Evolutionary conservation across 2,113 vertebrate genomes (phyloP), one percentile per base, ranked within the genome.

Genomic region (Phalacrocorax aristotelis): DNA sequence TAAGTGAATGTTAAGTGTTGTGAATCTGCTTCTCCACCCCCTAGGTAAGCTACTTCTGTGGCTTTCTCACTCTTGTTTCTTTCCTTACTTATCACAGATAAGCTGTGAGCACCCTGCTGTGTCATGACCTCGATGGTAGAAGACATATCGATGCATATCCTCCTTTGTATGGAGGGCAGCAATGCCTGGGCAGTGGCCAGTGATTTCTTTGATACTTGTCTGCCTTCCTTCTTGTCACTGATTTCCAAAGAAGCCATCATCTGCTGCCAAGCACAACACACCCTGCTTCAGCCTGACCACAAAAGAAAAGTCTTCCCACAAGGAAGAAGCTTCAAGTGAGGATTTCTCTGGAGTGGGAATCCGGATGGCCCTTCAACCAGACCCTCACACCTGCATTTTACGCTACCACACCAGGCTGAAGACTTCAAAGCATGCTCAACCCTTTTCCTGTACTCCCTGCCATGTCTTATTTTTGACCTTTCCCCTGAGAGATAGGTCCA

Each of bases 381-480:
- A 62, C 16, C 23, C 52, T 91, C 40, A 57, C 0, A 0, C 26
- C n/a, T 76, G 36, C 1, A 1, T 61, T 87, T 49, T 40, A 42
- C 30, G 36, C 23, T 61, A 29, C 65, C 25, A n/a, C 25, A 23
- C 27, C 1, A 0, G 34, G 66, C 42, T 65, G 70, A 89, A 49
- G 52, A 80, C 46, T 79, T 95, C 57, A 91, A 82, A 89, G 77
- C 36, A 42, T 0, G 1, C 17, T 87, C 55, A 81, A 13, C 12
- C 15, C 49, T 84, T 79, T 83, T 40, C 76, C 54, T 58, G 18
- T 23, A 55, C 54, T 94, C 60, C 40, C 68, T 87, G 65, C 30
- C 36, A 40, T 52, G 52, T 68, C 61, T 91, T 83, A 84, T 83
- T 93, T 91, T 76, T 82, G 72, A 93, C 89, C 83, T 89, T 94